A percentile compares a stretch with the other conserved stretches of the same genome.
These are phyloP conservation scores for Rousettus leschenaultii DNA, from an alignment of 2,113 vertebrate genomes.

Conservation along the genomic window DNA sequence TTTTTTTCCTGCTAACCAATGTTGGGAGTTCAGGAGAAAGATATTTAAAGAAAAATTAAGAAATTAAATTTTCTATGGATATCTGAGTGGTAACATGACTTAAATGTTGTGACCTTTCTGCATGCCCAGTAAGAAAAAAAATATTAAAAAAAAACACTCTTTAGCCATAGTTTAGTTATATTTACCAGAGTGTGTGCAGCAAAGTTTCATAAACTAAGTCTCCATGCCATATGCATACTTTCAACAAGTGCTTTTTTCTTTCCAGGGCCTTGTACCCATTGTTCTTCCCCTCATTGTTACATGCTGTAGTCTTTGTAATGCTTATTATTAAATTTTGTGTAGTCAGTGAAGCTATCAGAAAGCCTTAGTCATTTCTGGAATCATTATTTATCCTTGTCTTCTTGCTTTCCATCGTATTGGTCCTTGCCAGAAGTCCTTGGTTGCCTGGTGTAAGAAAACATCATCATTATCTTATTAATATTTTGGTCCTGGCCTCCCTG, in stretches of 20 bases:
- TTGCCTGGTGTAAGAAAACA: conserved; percentile 32
- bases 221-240: not conserved
- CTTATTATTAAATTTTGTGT: not conserved
- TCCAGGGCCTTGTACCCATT: not conserved
- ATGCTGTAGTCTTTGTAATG: not conserved
- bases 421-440: not conserved
- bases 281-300: not conserved
- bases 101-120: not conserved
- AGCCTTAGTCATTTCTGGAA: not conserved
- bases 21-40: not conserved
- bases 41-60: not conserved
- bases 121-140: not conserved
- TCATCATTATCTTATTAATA: conserved; percentile 50
- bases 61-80: not conserved
- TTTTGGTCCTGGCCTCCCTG: conserved; percentile 37
- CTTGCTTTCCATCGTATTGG: not conserved
- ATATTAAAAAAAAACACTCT: not conserved
- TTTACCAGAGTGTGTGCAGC: not conserved
- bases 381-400: not conserved
- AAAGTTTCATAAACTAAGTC: not conserved
- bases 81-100: not conserved
- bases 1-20: not conserved
- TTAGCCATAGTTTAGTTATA: not conserved
- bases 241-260: not conserved
- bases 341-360: not conserved